Conservation (phyloP, 2,797 vertebrate species). For the Erethizon dorsatum region DNA sequence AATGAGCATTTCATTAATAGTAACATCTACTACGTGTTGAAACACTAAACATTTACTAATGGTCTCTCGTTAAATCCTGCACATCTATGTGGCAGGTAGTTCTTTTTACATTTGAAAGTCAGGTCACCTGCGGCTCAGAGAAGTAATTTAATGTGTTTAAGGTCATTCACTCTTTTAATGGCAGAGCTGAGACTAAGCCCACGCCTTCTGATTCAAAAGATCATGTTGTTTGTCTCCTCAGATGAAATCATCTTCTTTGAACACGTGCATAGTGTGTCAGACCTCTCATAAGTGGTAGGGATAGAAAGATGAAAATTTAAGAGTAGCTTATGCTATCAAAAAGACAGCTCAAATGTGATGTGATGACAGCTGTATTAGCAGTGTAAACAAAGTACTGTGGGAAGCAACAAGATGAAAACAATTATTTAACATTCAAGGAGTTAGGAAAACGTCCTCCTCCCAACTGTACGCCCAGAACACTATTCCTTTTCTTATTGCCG, state of each 20-base stretch:
- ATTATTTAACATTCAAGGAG: neutral
- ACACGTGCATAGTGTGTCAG: neutral
- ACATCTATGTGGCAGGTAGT: neutral
- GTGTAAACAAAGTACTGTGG: neutral
- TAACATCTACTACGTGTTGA: neutral
- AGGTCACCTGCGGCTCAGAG: neutral
- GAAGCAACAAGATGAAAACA: neutral
- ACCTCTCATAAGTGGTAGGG: neutral
- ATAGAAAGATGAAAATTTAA: slow-evolving; percentile 17
- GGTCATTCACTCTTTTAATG: neutral
- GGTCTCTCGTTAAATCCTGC: neutral
- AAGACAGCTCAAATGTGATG: neutral
- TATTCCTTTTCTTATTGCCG: neutral
- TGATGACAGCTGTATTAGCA: neutral
- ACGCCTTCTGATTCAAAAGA: neutral
- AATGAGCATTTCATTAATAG: neutral
- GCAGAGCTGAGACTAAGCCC: neutral
- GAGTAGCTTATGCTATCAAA: neutral
- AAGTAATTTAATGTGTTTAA: neutral
- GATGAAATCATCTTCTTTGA: neutral
- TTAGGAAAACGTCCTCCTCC: neutral
- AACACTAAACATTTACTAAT: neutral
- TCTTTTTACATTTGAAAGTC: neutral
- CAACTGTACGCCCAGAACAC: neutral
- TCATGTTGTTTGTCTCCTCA: neutral